Evolutionary conservation across 2,797 vertebrate species (phyloP).

Genomic region (Malurus leucopterus): DNA sequence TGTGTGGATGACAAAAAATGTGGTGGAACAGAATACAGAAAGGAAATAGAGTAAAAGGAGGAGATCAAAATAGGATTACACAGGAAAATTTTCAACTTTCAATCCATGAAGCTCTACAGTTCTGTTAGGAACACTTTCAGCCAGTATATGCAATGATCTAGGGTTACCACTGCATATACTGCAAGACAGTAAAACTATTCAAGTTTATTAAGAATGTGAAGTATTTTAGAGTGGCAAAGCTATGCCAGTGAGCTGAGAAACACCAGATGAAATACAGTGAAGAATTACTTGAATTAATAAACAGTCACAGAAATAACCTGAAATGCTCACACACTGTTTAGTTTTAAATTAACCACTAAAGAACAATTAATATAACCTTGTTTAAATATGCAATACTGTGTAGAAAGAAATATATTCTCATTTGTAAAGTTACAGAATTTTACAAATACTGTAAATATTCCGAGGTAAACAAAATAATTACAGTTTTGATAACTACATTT

Average conservation of each 20-base stretch:
- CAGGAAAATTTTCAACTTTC: background rate
- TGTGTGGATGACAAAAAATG: background rate
- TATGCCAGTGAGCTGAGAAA: slow-evolving; percentile 1
- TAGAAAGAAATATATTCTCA: background rate
- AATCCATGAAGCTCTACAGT: background rate
- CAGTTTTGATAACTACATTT: background rate
- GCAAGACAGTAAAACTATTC: background rate
- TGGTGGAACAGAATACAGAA: background rate
- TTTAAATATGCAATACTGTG: background rate
- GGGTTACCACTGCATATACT: background rate
- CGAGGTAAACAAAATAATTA: background rate
- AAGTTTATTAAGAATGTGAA: background rate
- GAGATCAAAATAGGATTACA: background rate
- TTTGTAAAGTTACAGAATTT: background rate
- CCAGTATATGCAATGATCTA: background rate
- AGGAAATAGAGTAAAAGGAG: background rate
- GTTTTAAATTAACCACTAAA: background rate
- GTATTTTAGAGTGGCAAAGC: slow-evolving; percentile 1
- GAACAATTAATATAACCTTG: background rate
- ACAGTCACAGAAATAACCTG: slow-evolving; percentile 3
- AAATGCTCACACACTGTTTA: background rate
- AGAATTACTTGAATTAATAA: slow-evolving; percentile 5
- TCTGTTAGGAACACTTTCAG: background rate
- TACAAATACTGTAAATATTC: background rate
- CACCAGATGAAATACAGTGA: background rate